Evolutionary conservation across 2,797 vertebrate species (phyloP).

Genomic region (Rhinichthys osculus): DNA sequence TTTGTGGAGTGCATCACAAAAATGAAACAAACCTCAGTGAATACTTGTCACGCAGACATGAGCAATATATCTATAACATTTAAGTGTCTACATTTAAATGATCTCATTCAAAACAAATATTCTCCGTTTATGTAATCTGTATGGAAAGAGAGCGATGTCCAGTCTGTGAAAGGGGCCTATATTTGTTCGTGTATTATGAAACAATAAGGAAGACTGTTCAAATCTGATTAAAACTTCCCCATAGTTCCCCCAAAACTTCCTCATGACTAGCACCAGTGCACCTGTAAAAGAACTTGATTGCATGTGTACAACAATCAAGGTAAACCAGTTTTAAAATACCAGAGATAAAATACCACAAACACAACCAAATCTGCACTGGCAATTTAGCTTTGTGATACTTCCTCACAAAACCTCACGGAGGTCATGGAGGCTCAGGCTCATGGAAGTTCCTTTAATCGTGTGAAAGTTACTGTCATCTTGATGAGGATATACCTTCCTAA

Average conservation of each 20-base stretch:
- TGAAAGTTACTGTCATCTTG: background rate
- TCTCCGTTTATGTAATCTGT: too few relatives aligned
- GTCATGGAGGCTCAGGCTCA: too few relatives aligned
- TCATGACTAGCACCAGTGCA: background rate
- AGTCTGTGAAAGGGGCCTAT: background rate
- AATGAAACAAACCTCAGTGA: too few relatives aligned
- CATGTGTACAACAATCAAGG: background rate
- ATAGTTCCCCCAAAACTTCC: background rate
- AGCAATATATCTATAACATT: too few relatives aligned
- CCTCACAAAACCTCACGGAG: background rate
- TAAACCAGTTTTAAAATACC: background rate
- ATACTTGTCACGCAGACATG: too few relatives aligned
- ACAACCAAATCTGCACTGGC: background rate
- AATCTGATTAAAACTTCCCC: background rate
- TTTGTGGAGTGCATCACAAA: too few relatives aligned
- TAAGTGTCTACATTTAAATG: too few relatives aligned
- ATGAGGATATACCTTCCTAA: background rate
- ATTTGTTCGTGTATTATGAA: background rate
- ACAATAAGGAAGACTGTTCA: background rate
- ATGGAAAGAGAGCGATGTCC: too few relatives aligned
- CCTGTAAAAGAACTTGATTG: background rate
- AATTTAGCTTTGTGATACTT: background rate
- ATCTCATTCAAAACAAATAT: too few relatives aligned
- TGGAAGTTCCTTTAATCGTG: background rate
- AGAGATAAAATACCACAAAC: background rate